phyloP scores from a whole-genome alignment of 2,888 invertebrate genomes.

The Deilephila elpenor region DNA sequence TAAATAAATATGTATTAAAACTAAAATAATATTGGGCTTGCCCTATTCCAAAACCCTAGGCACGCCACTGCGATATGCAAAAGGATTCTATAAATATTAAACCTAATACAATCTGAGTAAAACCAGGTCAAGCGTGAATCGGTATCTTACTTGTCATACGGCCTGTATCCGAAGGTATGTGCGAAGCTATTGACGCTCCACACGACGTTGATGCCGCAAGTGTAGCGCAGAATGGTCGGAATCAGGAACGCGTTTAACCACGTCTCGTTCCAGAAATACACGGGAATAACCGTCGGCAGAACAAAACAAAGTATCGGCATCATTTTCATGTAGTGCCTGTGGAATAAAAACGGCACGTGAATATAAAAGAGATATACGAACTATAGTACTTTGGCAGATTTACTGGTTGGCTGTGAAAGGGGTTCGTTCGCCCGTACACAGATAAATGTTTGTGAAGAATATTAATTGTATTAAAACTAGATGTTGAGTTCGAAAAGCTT shows the following conservation, averaged over 20 bases:
- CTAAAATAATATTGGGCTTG: too few relatives aligned
- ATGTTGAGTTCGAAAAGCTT: too few relatives aligned
- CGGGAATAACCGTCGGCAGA: slow-evolving; percentile 91
- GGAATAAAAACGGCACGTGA: slow-evolving; percentile 26
- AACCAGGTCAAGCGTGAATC: neutral
- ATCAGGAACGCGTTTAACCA: slow-evolving; percentile 90
- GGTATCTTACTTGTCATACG: slow-evolving; percentile 91
- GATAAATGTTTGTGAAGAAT: too few relatives aligned
- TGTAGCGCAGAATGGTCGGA: slow-evolving; percentile 90
- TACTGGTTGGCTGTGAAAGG: neutral
- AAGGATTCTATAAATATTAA: too few relatives aligned
- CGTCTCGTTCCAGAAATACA: slow-evolving; percentile 91
- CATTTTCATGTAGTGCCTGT: slow-evolving; percentile 89
- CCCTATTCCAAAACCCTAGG: too few relatives aligned
- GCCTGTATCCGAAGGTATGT: slow-evolving; percentile 94
- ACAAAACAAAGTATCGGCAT: slow-evolving; percentile 92
- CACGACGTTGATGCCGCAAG: slow-evolving; percentile 91
- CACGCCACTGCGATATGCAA: too few relatives aligned
- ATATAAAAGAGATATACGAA: slow-evolving; percentile 4
- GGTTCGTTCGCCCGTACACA: neutral
- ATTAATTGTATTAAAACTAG: too few relatives aligned
- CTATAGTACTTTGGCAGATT: neutral
- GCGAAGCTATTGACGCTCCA: slow-evolving; percentile 98
- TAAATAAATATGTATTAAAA: too few relatives aligned
- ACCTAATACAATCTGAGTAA: neutral